Evolutionary conservation across 2,888 invertebrate species (phyloP).

Genomic region (Chromoteleia sp.): DNA sequence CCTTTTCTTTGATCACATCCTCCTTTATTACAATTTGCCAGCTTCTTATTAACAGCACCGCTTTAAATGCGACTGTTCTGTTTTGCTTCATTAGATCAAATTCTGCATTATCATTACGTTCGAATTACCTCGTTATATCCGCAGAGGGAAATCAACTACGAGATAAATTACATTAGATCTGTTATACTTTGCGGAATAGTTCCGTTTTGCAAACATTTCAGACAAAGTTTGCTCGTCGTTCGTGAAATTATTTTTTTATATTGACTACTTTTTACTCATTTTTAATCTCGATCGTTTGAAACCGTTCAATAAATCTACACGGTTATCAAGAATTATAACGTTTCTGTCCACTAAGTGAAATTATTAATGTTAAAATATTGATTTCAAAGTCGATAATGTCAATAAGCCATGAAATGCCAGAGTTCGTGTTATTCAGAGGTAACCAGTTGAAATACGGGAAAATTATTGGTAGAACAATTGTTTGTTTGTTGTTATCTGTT

Average conservation of each 20-base stretch:
- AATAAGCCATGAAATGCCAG: background rate
- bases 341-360: background rate
- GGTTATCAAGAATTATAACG: no score
- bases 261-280: no score
- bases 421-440: background rate
- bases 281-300: no score
- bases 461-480: background rate
- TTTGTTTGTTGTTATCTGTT: background rate
- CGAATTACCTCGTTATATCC: no score
- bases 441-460: background rate
- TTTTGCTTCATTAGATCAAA: conserved; percentile 29
- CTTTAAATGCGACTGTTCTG: background rate
- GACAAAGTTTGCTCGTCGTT: no score
- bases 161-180: conserved; percentile 4
- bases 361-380: background rate
- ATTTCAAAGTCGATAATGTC: conserved; percentile 2
- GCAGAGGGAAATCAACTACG: background rate
- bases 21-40: conserved; percentile 10
- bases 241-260: no score
- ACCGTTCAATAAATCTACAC: no score
- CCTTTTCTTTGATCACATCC: conserved; percentile 10
- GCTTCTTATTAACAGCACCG: conserved; percentile 3
- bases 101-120: background rate
- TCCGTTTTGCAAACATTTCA: no score
- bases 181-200: background rate